Evolutionary conservation across 2,888 invertebrate species (phyloP), one percentile per base, ranked within the genome.

Genomic region (Parnassius apollo): DNA sequence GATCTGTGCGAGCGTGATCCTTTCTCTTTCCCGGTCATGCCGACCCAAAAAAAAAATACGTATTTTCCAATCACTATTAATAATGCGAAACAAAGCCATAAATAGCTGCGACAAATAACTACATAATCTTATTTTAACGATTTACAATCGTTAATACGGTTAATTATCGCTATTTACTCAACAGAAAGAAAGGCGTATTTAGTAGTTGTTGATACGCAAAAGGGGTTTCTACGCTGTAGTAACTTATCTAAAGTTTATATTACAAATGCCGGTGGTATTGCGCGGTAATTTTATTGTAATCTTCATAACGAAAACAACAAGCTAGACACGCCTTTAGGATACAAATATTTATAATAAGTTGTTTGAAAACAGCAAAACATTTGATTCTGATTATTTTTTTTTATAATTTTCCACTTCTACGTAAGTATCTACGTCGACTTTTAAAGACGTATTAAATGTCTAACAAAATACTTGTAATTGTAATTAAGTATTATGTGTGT

Each of bases 181-280:
- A 42, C 42, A n/a, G n/a, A 53, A 53, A 22, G 9, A 53, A 53
- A 53, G 12, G 53, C 35, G 53, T 13, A 53, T 42, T 2, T 42
- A 22, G 13, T 18, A 22, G 7, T 22, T 13, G 8, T 22, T 22
- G 42, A 42, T 53, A 53, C 42, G 12, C 25, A 9, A 25, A 53
- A n/a, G 42, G n/a, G 53, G 42, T 25, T 7, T 12, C 13, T 9
- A 8, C 7, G n/a, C 12, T n/a, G 9, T 12, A 42, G 9, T n/a
- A 13, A 44, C 9, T 55, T 55, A 44, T 55, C 44, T 55, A 22
- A 13, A 22, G 42, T 55, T 55, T 13, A 55, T 50, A 50, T 55
- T 55, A 55, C 13, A 44, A 42, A 12, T 55, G 12, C 45, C 54
- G 44, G 54, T 9, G 42, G 22, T 44, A 44, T 44, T 44, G 11